Evolutionary conservation across 1,140 invertebrate species (phyloP).

Genomic region (Adelges cooleyi): DNA sequence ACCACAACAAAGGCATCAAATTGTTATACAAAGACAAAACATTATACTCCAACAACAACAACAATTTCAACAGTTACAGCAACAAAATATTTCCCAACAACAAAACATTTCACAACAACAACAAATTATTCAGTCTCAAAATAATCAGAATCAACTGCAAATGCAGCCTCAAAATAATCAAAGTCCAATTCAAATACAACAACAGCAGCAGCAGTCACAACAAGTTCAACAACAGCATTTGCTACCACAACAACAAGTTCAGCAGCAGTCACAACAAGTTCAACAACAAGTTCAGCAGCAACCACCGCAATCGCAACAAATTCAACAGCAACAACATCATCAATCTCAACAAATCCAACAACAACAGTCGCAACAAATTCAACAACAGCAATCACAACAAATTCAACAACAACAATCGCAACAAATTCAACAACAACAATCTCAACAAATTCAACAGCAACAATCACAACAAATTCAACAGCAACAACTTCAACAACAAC

Average conservation of each 20-base stretch:
- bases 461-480: conserved; percentile 36
- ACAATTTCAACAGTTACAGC: conserved; percentile 32
- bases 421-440: conserved; percentile 31
- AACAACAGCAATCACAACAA: conserved; percentile 32
- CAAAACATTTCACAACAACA: conserved; percentile 22
- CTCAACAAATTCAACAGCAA: conserved; percentile 35
- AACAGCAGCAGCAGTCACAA: conserved; percentile 31
- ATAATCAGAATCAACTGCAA: conserved; percentile 30
- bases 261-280: conserved; percentile 43
- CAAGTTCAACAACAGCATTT: conserved; percentile 40
- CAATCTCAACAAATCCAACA: conserved; percentile 34
- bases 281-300: conserved; percentile 37
- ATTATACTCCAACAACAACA: conserved; percentile 34
- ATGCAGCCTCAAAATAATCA: conserved; percentile 27
- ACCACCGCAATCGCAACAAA: conserved; percentile 37
- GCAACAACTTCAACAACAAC: conserved; percentile 32
- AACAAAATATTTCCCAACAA: conserved; percentile 29
- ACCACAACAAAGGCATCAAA: conserved; percentile 24
- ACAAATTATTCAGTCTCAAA: conserved; percentile 23
- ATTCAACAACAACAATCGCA: conserved; percentile 31
- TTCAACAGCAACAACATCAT: conserved; percentile 40
- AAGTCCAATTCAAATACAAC: conserved; percentile 8
- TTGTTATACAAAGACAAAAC: conserved; percentile 31
- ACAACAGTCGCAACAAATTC: conserved; percentile 31
- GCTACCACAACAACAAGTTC: conserved; percentile 44